Conservation (phyloP, 2,888 invertebrate genomes). For the Hirtodrosophila cameraria region DNA sequence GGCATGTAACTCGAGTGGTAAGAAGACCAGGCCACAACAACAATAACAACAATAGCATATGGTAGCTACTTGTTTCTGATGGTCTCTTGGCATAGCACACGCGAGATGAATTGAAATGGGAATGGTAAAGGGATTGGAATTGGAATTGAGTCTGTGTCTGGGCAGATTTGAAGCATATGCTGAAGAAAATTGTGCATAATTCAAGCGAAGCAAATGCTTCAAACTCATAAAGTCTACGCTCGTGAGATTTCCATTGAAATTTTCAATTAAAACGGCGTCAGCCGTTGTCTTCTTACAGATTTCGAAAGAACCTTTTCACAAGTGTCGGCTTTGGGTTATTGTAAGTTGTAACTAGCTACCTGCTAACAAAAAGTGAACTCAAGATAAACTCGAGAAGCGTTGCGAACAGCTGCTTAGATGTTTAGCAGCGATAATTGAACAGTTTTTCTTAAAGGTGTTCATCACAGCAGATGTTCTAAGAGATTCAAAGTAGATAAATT, state of each 20-base stretch:
- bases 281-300: slow-evolving; percentile 2
- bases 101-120: slow-evolving; percentile 16
- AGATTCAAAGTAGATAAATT: slow-evolving; percentile 5
- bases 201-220: slow-evolving; percentile 27
- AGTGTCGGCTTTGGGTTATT: slow-evolving; percentile 26
- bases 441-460: slow-evolving; percentile 6
- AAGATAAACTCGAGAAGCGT: slow-evolving; percentile 6
- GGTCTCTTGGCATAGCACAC: slow-evolving; percentile 17
- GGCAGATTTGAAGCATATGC: slow-evolving; percentile 8
- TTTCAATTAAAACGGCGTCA: slow-evolving; percentile 32
- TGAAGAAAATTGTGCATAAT: slow-evolving; percentile 13
- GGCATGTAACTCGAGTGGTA: slow-evolving; percentile 51
- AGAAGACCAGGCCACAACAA: slow-evolving; percentile 9
- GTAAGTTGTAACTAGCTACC: slow-evolving; percentile 35
- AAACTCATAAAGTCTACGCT: slow-evolving; percentile 15
- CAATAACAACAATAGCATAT: slow-evolving; percentile 24
- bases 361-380: slow-evolving; percentile 28
- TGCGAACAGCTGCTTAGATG: slow-evolving; percentile 27
- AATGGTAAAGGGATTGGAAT: slow-evolving; percentile 1
- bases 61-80: slow-evolving; percentile 28
- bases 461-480: slow-evolving; percentile 2
- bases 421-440: slow-evolving; percentile 10
- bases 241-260: slow-evolving; percentile 46
- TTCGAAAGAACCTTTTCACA: slow-evolving; percentile 46
- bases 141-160: not conserved